Evolutionary conservation across 2,888 invertebrate genomes (phyloP).

Genomic region (Euphydryas editha): DNA sequence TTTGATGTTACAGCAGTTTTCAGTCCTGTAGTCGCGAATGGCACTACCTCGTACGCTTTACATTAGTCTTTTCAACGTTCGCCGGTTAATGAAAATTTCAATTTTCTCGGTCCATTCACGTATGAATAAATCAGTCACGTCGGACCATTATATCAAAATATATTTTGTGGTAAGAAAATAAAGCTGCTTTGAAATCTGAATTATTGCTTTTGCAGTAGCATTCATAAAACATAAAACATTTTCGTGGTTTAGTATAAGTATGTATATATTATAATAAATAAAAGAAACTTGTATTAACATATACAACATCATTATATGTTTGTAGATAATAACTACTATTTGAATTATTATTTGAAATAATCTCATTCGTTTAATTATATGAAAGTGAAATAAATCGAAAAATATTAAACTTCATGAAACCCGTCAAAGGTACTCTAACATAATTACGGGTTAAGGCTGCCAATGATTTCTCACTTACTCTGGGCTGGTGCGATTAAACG

Average conservation of each 20-base stretch:
- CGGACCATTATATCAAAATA: conserved; percentile 36
- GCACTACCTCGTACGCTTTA: conserved; percentile 45
- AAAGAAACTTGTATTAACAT: no score
- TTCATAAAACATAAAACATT: conserved; percentile 1
- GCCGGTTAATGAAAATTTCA: conserved; percentile 44
- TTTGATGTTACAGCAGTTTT: conserved; percentile 15
- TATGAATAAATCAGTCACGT: conserved; percentile 41
- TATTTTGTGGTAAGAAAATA: conserved; percentile 34
- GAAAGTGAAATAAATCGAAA: background rate
- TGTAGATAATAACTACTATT: no score
- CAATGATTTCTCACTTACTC: conserved; percentile 61
- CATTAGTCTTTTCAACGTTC: conserved; percentile 43
- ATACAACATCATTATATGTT: no score
- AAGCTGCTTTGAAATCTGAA: conserved; percentile 26
- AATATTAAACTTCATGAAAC: conserved; percentile 48
- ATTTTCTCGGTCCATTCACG: conserved; percentile 43
- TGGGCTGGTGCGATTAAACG: conserved; percentile 63
- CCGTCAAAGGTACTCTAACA: conserved; percentile 64
- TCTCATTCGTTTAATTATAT: background rate
- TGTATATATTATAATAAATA: no score
- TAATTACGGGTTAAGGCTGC: conserved; percentile 59
- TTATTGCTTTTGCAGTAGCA: conserved; percentile 23
- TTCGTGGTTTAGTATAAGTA: background rate
- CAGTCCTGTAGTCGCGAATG: conserved; percentile 31
- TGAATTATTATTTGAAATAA: background rate